A percentile compares a stretch with the other conserved stretches of the same genome.
These are phyloP conservation scores for Tribolium madens DNA, from an alignment of 1,140 invertebrate genomes.

Conservation along the genomic window DNA sequence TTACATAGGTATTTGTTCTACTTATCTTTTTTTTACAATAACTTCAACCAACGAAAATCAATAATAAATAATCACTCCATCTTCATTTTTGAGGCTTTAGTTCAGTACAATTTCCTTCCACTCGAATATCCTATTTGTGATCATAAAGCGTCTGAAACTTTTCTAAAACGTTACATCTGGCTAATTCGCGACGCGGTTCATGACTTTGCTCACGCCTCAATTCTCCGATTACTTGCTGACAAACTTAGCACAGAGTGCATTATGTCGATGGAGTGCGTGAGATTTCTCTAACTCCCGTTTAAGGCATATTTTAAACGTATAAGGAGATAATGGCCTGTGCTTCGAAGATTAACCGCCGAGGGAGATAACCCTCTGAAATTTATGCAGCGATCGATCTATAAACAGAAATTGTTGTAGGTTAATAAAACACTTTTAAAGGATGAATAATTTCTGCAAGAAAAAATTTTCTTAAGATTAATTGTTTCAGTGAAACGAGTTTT, in stretches of 20 bases:
- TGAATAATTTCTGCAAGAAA: too few species aligned
- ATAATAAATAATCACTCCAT: too few species aligned
- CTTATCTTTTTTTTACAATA: too few species aligned
- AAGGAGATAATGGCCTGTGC: background rate
- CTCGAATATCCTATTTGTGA: background rate
- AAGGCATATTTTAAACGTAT: background rate
- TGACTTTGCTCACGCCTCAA: constrained; percentile 11
- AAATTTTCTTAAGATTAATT: background rate
- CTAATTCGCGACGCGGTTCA: background rate
- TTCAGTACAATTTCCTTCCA: background rate
- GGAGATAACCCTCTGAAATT: too few species aligned
- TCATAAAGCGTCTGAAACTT: background rate
- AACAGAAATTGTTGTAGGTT: too few species aligned
- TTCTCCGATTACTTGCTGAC: constrained; percentile 8
- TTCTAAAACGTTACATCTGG: constrained; percentile 1
- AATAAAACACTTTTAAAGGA: too few species aligned
- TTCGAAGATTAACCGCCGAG: background rate
- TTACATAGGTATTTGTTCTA: too few species aligned
- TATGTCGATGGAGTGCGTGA: constrained; percentile 14
- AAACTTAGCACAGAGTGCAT: constrained; percentile 12
- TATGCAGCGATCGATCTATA: too few species aligned
- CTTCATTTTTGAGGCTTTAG: background rate
- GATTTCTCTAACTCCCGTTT: constrained; percentile 1
- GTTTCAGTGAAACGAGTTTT: background rate
- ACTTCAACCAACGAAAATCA: too few species aligned